A percentile compares a stretch with the other conserved stretches of the same genome.
phyloP scores from a whole-genome alignment of 1,140 invertebrate genomes.

The Neotoxoptera formosana region DNA sequence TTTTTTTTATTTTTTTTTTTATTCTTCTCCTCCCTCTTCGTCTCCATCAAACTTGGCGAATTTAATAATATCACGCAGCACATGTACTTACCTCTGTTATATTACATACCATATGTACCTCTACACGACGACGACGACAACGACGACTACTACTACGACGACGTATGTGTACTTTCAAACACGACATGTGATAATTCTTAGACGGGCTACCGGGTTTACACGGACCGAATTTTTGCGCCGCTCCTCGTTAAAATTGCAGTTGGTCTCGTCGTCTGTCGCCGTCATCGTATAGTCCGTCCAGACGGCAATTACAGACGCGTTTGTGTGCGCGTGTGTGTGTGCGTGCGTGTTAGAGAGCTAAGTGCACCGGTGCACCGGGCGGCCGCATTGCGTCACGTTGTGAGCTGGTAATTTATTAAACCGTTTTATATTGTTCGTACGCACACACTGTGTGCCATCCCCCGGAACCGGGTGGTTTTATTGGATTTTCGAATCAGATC shows the following conservation, averaged over 20 bases:
- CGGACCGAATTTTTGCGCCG: conserved; percentile 37
- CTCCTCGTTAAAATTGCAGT: conserved; percentile 51
- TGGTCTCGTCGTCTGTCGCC: conserved; percentile 14
- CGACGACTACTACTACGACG: too few relatives aligned
- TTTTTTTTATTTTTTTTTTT: conserved; percentile 26
- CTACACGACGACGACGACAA: not conserved
- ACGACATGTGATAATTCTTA: conserved; percentile 48
- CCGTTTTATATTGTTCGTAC: not conserved
- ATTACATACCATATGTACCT: not conserved
- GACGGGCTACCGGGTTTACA: conserved; percentile 42
- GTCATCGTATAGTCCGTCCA: not conserved
- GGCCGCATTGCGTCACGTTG: conserved; percentile 43
- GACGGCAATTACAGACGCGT: conserved; percentile 43
- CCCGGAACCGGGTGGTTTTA: not conserved
- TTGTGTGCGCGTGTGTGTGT: not conserved
- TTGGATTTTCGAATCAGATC: not conserved
- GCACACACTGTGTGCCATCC: not conserved
- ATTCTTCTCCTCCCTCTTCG: not conserved
- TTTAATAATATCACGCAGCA: conserved; percentile 18
- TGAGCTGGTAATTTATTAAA: conserved; percentile 2
- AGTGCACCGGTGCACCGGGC: not conserved
- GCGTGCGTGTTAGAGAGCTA: not conserved
- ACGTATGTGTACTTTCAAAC: conserved; percentile 12
- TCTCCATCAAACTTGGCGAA: conserved; percentile 35
- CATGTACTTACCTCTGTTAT: not conserved